These are phyloP conservation scores for Eriocheir sinensis DNA, from an alignment of 1,140 invertebrate species.

Conservation along the genomic window DNA sequence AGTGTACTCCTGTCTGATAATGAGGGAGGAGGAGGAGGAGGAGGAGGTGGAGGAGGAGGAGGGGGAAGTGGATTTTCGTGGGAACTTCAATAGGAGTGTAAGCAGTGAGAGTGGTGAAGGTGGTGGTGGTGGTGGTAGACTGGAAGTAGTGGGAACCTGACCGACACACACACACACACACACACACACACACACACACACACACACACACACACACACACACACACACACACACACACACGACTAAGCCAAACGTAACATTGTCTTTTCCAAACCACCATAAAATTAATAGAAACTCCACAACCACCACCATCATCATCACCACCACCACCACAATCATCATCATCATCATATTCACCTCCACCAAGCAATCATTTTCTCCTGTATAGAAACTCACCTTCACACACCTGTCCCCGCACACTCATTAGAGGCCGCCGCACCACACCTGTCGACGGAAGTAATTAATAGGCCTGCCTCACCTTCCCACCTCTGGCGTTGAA, in stretches of 20 bases:
- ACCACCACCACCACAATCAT: no score
- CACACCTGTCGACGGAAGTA: background rate
- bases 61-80: background rate
- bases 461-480: background rate
- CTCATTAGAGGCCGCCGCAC: no score
- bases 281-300: no score
- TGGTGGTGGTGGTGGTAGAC: no score
- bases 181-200: background rate
- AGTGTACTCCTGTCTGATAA: background rate
- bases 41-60: background rate
- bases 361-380: no score
- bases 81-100: background rate
- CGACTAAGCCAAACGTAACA: no score
- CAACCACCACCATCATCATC: no score
- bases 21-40: background rate
- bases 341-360: no score
- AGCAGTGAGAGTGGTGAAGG: background rate
- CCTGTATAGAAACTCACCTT: no score
- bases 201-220: background rate
- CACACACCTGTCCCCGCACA: no score
- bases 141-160: conserved; percentile 20
- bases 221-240: no score
- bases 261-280: no score
- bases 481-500: background rate
- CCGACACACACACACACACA: background rate